phyloP scores from a whole-genome alignment of 2,797 vertebrate species.

The Margarornis squamiger region DNA sequence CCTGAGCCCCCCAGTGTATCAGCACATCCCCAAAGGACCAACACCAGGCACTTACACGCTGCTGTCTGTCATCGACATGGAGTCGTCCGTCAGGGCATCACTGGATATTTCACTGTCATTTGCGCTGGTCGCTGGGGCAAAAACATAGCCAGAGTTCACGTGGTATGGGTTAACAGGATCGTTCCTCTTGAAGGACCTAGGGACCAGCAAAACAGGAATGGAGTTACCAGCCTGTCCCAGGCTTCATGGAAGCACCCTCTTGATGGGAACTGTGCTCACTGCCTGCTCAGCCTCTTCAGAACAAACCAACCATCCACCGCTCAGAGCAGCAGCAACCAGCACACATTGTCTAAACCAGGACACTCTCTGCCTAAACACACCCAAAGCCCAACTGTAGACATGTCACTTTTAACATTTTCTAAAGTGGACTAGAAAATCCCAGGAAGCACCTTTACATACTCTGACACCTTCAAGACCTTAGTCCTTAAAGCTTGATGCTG shows the following conservation, averaged over 20 bases:
- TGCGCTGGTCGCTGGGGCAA: constrained; percentile 91
- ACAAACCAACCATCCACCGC: background rate
- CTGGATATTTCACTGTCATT: constrained; percentile 97
- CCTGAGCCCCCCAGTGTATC: fast-evolving
- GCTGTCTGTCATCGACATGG: constrained; percentile 94
- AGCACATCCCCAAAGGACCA: background rate
- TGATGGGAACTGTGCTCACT: fast-evolving
- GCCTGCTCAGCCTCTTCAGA: background rate
- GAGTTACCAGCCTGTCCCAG: background rate
- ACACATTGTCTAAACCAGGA: background rate
- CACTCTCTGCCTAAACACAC: background rate
- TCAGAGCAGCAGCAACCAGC: background rate
- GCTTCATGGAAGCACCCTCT: background rate
- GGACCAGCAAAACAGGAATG: background rate
- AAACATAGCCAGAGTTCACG: constrained; percentile 86
- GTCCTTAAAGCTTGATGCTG: background rate
- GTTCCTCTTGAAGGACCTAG: constrained; percentile 87
- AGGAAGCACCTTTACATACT: background rate
- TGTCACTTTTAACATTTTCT: background rate
- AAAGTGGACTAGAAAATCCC: background rate
- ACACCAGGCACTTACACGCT: constrained; percentile 88
- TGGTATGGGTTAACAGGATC: constrained; percentile 85
- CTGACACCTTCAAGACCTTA: background rate
- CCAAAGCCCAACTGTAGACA: background rate
- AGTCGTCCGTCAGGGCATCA: constrained; percentile 93